Conservation (phyloP, 2,888 invertebrate species). For the Drosophila trichaetosa region DNA sequence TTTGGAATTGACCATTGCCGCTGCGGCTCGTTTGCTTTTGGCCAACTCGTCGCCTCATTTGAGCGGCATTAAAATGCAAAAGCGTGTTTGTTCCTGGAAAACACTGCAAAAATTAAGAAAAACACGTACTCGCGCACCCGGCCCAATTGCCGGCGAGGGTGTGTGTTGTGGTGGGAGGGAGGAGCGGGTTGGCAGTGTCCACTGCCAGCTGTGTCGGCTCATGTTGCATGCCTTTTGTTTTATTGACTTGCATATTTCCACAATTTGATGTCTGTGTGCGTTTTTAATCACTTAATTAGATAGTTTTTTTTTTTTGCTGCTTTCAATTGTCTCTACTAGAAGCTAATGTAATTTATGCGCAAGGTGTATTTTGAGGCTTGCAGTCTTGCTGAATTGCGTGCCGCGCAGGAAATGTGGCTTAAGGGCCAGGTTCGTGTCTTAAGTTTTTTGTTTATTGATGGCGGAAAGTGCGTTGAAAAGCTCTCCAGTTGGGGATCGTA, state of each 20-base stretch:
- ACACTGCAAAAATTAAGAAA: conserved; percentile 54
- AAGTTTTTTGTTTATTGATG: conserved; percentile 70
- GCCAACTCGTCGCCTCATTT: conserved; percentile 70
- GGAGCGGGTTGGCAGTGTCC: neutral
- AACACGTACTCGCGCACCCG: conserved; percentile 15
- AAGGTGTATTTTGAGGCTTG: conserved; percentile 33
- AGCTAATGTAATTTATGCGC: conserved; percentile 69
- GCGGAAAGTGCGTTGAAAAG: conserved; percentile 18
- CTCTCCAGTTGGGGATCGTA: neutral
- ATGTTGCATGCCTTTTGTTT: conserved; percentile 55
- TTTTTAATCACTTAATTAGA: conserved; percentile 81
- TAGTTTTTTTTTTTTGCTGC: conserved; percentile 29
- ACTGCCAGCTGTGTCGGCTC: conserved; percentile 29
- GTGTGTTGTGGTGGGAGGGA: neutral
- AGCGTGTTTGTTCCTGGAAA: conserved; percentile 83
- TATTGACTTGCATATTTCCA: conserved; percentile 73
- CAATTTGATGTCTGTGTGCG: conserved; percentile 61
- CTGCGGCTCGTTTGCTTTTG: conserved; percentile 53
- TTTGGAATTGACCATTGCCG: conserved; percentile 42
- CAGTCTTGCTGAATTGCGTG: conserved; percentile 32
- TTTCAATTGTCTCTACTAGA: conserved; percentile 65
- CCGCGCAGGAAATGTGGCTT: conserved; percentile 62
- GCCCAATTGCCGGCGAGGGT: conserved; percentile 18
- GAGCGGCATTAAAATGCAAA: conserved; percentile 79
- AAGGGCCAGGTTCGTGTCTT: conserved; percentile 70